phyloP scores from a whole-genome alignment of 2,888 invertebrate genomes.

The Apomyelois bistriatella region DNA sequence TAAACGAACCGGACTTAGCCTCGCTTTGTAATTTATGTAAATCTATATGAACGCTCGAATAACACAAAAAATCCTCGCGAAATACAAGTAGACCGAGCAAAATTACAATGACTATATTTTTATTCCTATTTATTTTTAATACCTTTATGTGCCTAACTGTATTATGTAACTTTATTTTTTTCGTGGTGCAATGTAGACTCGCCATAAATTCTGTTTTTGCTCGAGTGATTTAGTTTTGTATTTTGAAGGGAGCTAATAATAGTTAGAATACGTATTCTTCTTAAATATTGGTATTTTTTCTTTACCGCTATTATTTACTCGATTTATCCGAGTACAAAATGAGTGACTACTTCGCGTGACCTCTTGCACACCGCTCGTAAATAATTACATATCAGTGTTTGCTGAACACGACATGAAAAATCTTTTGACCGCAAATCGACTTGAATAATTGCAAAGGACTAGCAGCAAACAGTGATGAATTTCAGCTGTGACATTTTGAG shows the following conservation, averaged over 20 bases:
- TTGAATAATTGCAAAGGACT: background rate
- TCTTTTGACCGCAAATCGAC: background rate
- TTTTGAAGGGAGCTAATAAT: too few species aligned
- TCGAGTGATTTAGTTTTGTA: too few species aligned
- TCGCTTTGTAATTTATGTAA: background rate
- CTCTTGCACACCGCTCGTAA: slow-evolving; percentile 5
- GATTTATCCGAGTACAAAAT: slow-evolving; percentile 1
- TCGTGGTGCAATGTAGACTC: too few species aligned
- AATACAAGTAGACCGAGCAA: background rate
- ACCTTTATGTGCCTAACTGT: too few species aligned
- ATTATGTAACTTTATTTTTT: too few species aligned
- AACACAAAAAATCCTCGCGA: background rate
- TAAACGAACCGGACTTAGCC: background rate
- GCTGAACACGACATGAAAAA: slow-evolving; percentile 5
- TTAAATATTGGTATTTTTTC: background rate
- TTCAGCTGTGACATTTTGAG: background rate
- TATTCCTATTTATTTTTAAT: too few species aligned
- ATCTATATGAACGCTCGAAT: background rate
- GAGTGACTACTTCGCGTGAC: slow-evolving; percentile 12
- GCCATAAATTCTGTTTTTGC: too few species aligned
- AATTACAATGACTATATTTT: slow-evolving; percentile 4
- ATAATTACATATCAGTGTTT: slow-evolving; percentile 12
- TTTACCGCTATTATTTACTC: background rate
- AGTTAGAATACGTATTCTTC: too few species aligned
- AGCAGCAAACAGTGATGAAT: too few species aligned